Conservation (phyloP, 2,113 vertebrate species). For the Elephas maximus region DNA sequence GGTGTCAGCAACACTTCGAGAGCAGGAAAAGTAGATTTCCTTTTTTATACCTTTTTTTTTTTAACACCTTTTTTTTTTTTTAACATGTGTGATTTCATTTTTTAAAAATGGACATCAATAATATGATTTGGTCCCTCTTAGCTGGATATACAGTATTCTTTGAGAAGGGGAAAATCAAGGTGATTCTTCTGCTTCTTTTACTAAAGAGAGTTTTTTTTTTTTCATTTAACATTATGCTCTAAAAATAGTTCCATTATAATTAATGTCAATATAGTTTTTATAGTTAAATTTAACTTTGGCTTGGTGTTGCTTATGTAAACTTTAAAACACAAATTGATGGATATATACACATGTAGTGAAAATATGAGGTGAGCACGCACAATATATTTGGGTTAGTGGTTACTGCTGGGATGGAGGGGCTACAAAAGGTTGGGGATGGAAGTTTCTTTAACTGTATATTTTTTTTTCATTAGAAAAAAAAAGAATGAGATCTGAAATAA, state of each 20-base stretch:
- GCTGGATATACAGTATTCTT: background rate
- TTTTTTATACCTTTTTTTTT: slow-evolving; percentile 20
- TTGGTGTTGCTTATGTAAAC: slow-evolving; percentile 32
- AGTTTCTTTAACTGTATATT: background rate
- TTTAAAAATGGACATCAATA: background rate
- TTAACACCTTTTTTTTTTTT: background rate
- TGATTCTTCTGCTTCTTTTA: background rate
- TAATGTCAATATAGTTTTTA: background rate
- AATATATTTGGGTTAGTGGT: background rate
- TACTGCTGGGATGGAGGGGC: background rate
- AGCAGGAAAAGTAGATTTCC: background rate
- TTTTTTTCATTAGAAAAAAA: slow-evolving; percentile 6
- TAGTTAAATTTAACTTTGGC: slow-evolving; percentile 35
- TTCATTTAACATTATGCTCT: slow-evolving; percentile 14
- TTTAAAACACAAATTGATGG: slow-evolving; percentile 28
- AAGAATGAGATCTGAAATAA: slow-evolving; percentile 5
- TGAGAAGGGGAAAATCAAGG: background rate
- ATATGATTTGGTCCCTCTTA: background rate
- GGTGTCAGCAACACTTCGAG: background rate
- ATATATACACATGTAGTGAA: background rate
- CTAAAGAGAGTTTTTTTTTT: background rate
- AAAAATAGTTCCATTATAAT: slow-evolving; percentile 19
- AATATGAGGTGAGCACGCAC: background rate
- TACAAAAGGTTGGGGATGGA: background rate
- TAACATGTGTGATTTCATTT: slow-evolving; percentile 13